Evolutionary conservation across 2,888 invertebrate species (phyloP), one percentile per base, ranked within the genome.

Genomic region (Torymus tubicola): DNA sequence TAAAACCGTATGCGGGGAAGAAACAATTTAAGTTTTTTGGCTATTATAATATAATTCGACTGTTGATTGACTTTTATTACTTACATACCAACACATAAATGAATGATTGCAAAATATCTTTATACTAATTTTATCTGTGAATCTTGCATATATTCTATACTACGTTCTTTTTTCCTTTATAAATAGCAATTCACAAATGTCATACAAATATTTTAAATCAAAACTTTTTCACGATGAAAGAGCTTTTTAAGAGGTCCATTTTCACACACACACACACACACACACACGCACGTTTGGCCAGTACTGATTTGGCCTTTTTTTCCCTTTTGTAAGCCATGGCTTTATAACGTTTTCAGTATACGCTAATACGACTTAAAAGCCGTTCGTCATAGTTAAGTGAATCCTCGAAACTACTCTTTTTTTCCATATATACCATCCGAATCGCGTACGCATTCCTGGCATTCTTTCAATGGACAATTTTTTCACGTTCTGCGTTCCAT

Each of bases 141-240:
- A 42, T 42, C 42, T 42, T 42, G 42, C 42, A 8, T n/a, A 57
- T 65, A 50, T 64, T 21, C 65, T 72, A n/a, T n/a, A n/a, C 58
- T 8, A 69, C 57, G 24, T 11, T 8, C 14, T 42, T 42, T 61
- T 72, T 52, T 53, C 61, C 18, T 72, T 64, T 57, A 5, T 42
- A 21, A 13, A 24, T 18, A 18, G 57, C 57, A 57, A 52, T 72
- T 24, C 42, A n/a, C 42, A 14, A 11, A 63, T 57, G 55, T 73
- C 67, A 24, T 58, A 52, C 50, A 52, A 60, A 75, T 75, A 67
- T 75, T 75, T 67, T 55, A 67, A 74, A 76, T 53, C 53, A 16
- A 53, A 21, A 8, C 42, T 53, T 61, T 61, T 74, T 61, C 61
- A 68, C 75, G 52, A 24, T 24, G 24, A 68, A 60, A 21, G 68